Evolutionary conservation across 2,888 invertebrate species (phyloP), one percentile per base, ranked within the genome.

Genomic region (Pilophorus perplexus): DNA sequence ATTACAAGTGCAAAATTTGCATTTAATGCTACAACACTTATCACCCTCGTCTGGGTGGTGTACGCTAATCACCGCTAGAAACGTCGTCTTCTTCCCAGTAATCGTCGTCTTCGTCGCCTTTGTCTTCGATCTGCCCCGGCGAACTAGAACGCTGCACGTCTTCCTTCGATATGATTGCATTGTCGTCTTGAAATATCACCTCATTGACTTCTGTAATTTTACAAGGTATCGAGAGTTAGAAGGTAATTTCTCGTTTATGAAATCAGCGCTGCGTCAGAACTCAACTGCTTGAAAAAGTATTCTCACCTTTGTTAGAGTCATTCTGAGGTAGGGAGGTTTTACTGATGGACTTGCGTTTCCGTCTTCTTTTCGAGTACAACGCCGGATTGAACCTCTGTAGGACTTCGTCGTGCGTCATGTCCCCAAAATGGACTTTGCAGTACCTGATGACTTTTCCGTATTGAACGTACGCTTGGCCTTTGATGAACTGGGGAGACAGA

Each of bases 401-500:
- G 2, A 69, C 69, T 68, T 81, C 80, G 40, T 77, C 76, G 46
- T 78, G 76, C 2, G 80, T 77, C 62, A 76, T 78, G 28, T 79
- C 79, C 44, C 78, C 77, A 73, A 83, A 83, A 16, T 79, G 81
- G 60, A 89, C 83, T 72, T 83, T 83, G 0, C 86, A 88, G 8
- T 86, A 83, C 48, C 86, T 81, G 64, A 88, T 76, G 54, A 85
- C 81, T 74, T 86, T 83, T 0, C 87, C 85, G 62, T 86, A 85
- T 77, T 88, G 87, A 1, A 89, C 79, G 74, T 85, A 89, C 12
- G 89, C 84, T 72, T 84, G 82, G 1, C 89, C 89, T 75, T 89
- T 88, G 18, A 89, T 81, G 76, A 88, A 89, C 89, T 89, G 77
- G 22, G n/a, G n/a, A n/a, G n/a, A n/a, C 46, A 33, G 25, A 6